phyloP scores from a whole-genome alignment of 2,888 invertebrate genomes.

The Gisinianus flammeolus region DNA sequence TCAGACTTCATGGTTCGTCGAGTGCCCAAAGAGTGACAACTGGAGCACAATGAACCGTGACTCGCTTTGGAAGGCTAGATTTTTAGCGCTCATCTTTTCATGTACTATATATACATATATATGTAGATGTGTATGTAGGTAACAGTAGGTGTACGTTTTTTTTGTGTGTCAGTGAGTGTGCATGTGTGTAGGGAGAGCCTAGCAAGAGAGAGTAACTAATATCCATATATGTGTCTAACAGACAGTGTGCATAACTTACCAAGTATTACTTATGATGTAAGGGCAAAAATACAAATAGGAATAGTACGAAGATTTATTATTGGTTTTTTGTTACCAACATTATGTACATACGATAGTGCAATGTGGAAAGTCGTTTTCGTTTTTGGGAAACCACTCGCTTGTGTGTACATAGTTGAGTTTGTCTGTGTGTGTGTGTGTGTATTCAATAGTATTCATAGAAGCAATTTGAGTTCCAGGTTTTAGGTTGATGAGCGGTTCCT shows the following conservation, averaged over 20 bases:
- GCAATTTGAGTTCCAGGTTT: too few species aligned
- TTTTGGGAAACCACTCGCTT: not conserved
- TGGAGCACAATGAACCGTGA: constrained; percentile 46
- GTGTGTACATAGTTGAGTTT: too few species aligned
- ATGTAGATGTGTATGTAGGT: too few species aligned
- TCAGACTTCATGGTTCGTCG: constrained; percentile 39
- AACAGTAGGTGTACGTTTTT: not conserved
- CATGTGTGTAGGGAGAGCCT: too few species aligned
- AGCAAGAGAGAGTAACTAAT: too few species aligned
- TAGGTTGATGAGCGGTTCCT: too few species aligned
- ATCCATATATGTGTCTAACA: too few species aligned
- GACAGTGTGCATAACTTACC: too few species aligned
- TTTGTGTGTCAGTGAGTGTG: not conserved
- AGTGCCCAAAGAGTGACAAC: constrained; percentile 43
- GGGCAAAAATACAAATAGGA: not conserved
- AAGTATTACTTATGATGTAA: too few species aligned
- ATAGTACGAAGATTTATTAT: not conserved
- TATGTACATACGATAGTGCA: not conserved
- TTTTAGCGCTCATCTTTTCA: constrained; percentile 6
- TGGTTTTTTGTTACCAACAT: constrained; percentile 10
- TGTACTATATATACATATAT: not conserved
- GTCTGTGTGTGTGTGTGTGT: too few species aligned
- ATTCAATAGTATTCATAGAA: too few species aligned
- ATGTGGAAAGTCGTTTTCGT: not conserved
- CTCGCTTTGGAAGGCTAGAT: constrained; percentile 36